phyloP scores from a whole-genome alignment of 92 coral and sea anemone species.

The Epizoanthus illoricatus region DNA sequence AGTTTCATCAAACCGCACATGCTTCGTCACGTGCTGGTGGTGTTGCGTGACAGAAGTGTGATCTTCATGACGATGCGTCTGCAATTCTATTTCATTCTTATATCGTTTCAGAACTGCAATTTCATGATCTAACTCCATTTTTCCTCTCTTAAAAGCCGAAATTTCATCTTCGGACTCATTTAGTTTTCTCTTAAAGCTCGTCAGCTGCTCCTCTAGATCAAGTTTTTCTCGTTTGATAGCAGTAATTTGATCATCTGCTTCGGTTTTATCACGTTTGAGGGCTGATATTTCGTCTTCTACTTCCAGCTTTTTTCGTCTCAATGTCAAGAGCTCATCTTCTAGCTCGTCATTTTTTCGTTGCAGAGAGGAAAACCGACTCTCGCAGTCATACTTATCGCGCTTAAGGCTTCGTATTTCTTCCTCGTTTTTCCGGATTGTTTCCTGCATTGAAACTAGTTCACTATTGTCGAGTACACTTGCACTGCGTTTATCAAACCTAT shows the following conservation, averaged over 20 bases:
- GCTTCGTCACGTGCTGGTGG: conserved; percentile 41
- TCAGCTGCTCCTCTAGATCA: conserved; percentile 65
- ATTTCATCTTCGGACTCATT: conserved; percentile 69
- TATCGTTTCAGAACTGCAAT: conserved; percentile 60
- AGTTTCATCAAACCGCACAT: conserved; percentile 37
- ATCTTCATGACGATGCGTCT: conserved; percentile 44
- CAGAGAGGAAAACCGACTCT: conserved; percentile 62
- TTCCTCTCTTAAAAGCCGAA: conserved; percentile 76
- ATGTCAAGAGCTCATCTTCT: conserved; percentile 76
- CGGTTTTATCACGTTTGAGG: conserved; percentile 85
- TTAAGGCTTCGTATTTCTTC: conserved; percentile 66
- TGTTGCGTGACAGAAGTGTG: conserved; percentile 39
- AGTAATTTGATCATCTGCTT: conserved; percentile 77
- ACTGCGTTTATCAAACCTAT: conserved; percentile 38
- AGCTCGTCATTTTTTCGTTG: conserved; percentile 85
- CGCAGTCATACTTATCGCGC: conserved; percentile 71
- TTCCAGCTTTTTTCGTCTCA: conserved; percentile 75
- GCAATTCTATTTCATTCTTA: conserved; percentile 58
- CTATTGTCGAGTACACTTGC: conserved; percentile 45
- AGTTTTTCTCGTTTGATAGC: conserved; percentile 65
- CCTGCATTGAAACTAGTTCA: conserved; percentile 59
- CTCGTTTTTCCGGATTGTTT: conserved; percentile 62
- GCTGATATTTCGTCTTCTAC: conserved; percentile 94
- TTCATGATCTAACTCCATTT: conserved; percentile 77
- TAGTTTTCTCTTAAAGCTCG: conserved; percentile 60